phyloP scores from a whole-genome alignment of 1,140 invertebrate species.

The Paramacrobiotus metropolitanus region DNA sequence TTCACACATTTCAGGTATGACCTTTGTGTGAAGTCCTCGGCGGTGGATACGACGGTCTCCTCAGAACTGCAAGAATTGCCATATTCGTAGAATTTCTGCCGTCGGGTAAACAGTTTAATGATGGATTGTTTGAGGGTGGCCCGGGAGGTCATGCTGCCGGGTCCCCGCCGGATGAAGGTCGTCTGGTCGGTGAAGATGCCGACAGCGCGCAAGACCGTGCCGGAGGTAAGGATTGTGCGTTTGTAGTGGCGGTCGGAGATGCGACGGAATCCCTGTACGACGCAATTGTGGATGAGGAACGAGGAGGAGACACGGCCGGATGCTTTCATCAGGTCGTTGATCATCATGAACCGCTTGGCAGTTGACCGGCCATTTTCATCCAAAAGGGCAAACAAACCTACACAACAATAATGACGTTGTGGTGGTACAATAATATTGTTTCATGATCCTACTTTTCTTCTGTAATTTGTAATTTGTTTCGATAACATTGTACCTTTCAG shows the following conservation, averaged over 20 bases:
- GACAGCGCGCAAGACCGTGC: not conserved
- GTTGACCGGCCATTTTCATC: not conserved
- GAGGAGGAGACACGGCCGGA: not conserved
- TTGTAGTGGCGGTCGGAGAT: not conserved
- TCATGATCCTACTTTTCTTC: too few species aligned
- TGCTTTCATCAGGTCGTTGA: constrained; percentile 4
- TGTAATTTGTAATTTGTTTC: too few species aligned
- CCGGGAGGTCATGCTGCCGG: not conserved
- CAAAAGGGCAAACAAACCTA: not conserved
- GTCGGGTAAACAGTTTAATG: not conserved
- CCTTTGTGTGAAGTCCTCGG: not conserved
- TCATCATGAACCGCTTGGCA: not conserved
- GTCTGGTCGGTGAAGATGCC: not conserved
- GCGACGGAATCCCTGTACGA: not conserved
- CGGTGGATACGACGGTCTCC: not conserved
- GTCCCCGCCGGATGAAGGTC: not conserved
- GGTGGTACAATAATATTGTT: too few species aligned
- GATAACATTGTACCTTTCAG: too few species aligned
- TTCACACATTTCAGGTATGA: not conserved
- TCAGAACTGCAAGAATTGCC: not conserved
- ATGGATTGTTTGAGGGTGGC: not conserved
- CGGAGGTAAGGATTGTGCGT: not conserved
- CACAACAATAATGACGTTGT: too few species aligned
- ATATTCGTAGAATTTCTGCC: not conserved
- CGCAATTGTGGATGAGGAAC: constrained; percentile 1